Evolutionary conservation across 2,888 invertebrate species (phyloP).

Genomic region (Netelia fuscicornis): DNA sequence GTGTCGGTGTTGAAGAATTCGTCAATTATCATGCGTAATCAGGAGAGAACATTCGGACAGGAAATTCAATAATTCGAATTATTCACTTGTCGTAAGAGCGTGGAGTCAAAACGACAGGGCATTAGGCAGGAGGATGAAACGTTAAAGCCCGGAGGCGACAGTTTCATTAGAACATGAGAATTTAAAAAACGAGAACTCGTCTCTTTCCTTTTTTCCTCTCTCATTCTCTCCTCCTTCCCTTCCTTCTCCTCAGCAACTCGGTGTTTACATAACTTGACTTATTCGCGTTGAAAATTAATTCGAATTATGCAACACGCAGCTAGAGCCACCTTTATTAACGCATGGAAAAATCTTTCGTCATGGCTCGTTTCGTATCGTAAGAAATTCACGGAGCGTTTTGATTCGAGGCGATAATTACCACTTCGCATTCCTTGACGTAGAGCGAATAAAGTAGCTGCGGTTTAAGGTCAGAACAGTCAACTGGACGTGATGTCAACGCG

Average conservation of each 20-base stretch:
- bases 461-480: background rate
- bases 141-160: slow-evolving; percentile 21
- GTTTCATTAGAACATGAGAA: slow-evolving; percentile 22
- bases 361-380: background rate
- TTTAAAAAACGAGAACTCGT: slow-evolving; percentile 21
- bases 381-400: background rate
- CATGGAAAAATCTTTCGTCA: slow-evolving; percentile 24
- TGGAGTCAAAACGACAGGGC: slow-evolving; percentile 5
- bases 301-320: background rate
- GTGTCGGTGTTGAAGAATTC: background rate
- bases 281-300: slow-evolving; percentile 15
- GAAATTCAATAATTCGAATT: slow-evolving; percentile 33
- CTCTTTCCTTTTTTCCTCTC: slow-evolving; percentile 9
- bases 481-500: background rate
- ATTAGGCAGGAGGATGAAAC: slow-evolving; percentile 15
- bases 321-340: background rate
- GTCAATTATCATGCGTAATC: background rate
- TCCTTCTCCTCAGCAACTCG: background rate
- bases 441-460: background rate
- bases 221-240: background rate
- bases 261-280: slow-evolving; percentile 42
- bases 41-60: background rate
- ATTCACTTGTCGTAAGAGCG: slow-evolving; percentile 19
- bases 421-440: background rate
- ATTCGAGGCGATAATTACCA: background rate